These are phyloP conservation scores for Phylloscopus trochiloides DNA, from an alignment of 2,113 vertebrate species.

Conservation along the genomic window DNA sequence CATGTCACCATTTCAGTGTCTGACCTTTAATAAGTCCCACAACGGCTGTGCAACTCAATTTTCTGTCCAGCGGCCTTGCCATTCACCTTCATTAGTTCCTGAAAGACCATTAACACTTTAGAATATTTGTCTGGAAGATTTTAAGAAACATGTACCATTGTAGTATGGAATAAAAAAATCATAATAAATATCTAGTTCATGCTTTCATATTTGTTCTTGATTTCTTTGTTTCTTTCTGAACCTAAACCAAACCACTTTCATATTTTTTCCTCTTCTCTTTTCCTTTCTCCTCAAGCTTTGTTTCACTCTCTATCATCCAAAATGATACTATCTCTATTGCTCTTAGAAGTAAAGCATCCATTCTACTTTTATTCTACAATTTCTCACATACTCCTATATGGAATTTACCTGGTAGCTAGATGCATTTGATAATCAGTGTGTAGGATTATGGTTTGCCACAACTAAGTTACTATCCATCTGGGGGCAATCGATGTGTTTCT, in stretches of 20 bases:
- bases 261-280: not conserved
- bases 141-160: not conserved
- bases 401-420: not conserved
- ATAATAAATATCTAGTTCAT: not conserved
- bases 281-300: not conserved
- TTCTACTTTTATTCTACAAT: not conserved
- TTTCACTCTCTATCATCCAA: not conserved
- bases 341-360: not conserved
- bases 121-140: not conserved
- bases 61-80: not conserved
- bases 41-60: not conserved
- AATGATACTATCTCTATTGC: not conserved
- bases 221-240: not conserved
- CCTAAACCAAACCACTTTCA: not conserved
- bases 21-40: not conserved
- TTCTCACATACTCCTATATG: not conserved
- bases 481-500: not conserved
- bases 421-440: not conserved
- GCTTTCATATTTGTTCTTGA: not conserved
- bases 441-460: not conserved
- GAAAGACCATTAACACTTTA: not conserved
- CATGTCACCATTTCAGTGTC: not conserved
- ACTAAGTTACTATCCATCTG: not conserved
- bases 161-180: not conserved
- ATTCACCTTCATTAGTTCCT: slow-evolving; percentile 1